Evolutionary conservation across 1,140 invertebrate species (phyloP), one percentile per base, ranked within the genome.

Genomic region (Metopolophium dirhodum): DNA sequence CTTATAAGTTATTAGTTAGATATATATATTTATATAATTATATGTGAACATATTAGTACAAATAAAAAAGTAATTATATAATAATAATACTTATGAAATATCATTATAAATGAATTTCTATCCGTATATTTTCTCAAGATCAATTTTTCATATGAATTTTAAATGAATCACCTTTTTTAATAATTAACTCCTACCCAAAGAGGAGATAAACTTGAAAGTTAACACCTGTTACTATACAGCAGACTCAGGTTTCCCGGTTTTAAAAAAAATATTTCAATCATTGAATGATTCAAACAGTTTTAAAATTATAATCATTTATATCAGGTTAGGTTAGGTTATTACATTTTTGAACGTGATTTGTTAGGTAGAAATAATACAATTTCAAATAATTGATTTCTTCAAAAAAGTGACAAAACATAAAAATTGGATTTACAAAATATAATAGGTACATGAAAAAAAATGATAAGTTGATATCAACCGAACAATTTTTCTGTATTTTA

Each of bases 401-500:
- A 23, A 85, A 45, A 45, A 85, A 85, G 23, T 85, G 41, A 30
- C 3, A 85, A 85, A 68, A n/a, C 30, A 68, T n/a, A 68, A 68
- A 30, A 47, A 47, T 87, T 8, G 22, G 30, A 30, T 87, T 47
- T 47, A 47, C 30, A 87, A 30, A 11, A 85, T 11, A 87, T 30
- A n/a, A 87, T 26, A 41, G 41, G 3, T 41, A 87, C 11, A 86
- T 35, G 14, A 47, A 35, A 87, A 47, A 87, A 49, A 85, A 49
- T 1, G 11, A 6, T 9, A 49, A n/a, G 45, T 30, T 26, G 6
- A 87, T 87, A 87, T n/a, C 23, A 47, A 49, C 45, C 14, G 41
- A 30, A 47, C 85, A 87, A 87, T 87, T 49, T 87, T 47, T 87
- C 85, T 47, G 26, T 87, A 87, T 87, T 86, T 87, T 47, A 20